These are phyloP conservation scores for Psephotus haematonotus DNA, from an alignment of 2,113 vertebrate genomes.

Conservation along the genomic window DNA sequence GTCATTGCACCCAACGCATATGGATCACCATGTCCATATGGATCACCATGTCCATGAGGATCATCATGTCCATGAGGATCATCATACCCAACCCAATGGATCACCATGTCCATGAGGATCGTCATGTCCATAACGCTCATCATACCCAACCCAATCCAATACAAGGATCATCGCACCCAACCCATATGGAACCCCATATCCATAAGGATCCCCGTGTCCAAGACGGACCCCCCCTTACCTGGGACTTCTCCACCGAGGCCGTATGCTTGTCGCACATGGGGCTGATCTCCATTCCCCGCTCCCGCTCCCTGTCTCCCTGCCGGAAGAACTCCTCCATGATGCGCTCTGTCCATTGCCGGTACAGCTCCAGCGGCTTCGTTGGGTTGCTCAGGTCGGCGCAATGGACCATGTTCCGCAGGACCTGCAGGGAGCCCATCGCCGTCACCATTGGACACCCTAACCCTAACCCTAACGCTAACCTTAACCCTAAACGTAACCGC, in stretches of 20 bases:
- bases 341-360: neutral
- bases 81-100: too few relatives aligned
- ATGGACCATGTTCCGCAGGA: neutral
- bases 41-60: too few relatives aligned
- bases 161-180: too few relatives aligned
- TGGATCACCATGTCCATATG: too few relatives aligned
- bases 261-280: neutral
- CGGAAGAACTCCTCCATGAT: neutral
- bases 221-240: neutral
- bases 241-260: neutral
- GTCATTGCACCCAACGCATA: too few relatives aligned
- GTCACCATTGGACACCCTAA: too few relatives aligned
- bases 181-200: too few relatives aligned
- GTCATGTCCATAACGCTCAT: accelerated
- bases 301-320: neutral
- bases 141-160: too few relatives aligned
- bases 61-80: too few relatives aligned
- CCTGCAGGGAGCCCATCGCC: neutral
- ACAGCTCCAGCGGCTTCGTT: neutral
- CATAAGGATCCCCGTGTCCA: neutral
- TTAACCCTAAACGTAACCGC: too few relatives aligned
- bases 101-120: too few relatives aligned
- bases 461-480: too few relatives aligned
- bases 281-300: neutral
- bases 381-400: neutral